Conservation (phyloP, 2,888 invertebrate species). For the Agapostemon virescens region DNA sequence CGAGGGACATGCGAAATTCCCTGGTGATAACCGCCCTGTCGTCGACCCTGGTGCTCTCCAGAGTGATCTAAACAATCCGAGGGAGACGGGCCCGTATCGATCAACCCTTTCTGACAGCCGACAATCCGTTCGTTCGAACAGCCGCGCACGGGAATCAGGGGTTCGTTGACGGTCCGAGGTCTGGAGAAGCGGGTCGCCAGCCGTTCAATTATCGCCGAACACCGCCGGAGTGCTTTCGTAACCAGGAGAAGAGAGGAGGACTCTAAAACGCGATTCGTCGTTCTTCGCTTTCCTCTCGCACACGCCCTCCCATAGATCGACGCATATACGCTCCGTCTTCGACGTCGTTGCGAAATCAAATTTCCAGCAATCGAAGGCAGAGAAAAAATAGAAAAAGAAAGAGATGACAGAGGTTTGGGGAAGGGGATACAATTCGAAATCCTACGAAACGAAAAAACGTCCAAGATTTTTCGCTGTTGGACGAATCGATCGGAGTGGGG, state of each 20-base stretch:
- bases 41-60: constrained; percentile 67
- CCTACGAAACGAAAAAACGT: not conserved
- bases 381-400: too few species aligned
- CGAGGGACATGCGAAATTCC: constrained; percentile 59
- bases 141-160: constrained; percentile 16
- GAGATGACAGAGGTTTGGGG: too few species aligned
- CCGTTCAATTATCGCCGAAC: not conserved
- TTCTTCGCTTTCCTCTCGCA: not conserved
- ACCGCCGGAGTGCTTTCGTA: not conserved
- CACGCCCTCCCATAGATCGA: not conserved
- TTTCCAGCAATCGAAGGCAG: not conserved
- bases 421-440: not conserved
- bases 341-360: not conserved
- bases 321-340: too few species aligned
- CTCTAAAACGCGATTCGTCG: too few species aligned
- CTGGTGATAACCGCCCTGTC: constrained; percentile 59
- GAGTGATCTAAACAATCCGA: constrained; percentile 65
- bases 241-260: not conserved
- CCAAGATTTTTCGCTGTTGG: not conserved
- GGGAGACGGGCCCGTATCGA: constrained; percentile 48
- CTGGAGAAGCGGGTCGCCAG: constrained; percentile 9
- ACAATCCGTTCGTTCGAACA: constrained; percentile 34
- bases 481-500: not conserved
- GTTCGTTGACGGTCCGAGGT: constrained; percentile 19
- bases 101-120: constrained; percentile 38